A percentile compares a stretch with the other conserved stretches of the same genome.
These are phyloP conservation scores for Drosophila rhopaloa DNA, from an alignment of 1,140 invertebrate genomes.

Conservation along the genomic window DNA sequence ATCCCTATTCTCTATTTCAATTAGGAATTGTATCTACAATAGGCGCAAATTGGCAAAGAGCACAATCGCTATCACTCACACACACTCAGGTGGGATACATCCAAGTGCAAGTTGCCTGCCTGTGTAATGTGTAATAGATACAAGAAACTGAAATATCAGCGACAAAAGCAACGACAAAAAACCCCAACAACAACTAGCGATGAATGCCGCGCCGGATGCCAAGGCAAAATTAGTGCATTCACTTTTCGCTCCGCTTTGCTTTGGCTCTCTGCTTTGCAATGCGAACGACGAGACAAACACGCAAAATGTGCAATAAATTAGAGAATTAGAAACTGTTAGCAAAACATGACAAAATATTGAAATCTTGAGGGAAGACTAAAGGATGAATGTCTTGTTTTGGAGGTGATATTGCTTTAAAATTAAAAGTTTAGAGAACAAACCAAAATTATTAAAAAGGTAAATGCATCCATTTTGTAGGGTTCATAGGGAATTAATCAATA, in stretches of 20 bases:
- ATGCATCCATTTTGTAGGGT: too few species aligned
- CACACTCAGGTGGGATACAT: conserved; percentile 20
- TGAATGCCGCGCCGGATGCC: conserved; percentile 76
- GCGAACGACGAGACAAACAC: conserved; percentile 42
- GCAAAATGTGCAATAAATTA: conserved; percentile 38
- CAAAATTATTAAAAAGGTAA: too few species aligned
- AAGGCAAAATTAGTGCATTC: conserved; percentile 84
- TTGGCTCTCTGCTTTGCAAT: conserved; percentile 45
- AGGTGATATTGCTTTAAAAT: too few species aligned
- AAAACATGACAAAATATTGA: conserved; percentile 29
- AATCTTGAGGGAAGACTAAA: conserved; percentile 2
- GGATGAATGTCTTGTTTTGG: too few species aligned
- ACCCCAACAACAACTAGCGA: conserved; percentile 29
- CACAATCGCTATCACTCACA: not conserved
- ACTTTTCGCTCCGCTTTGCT: conserved; percentile 73
- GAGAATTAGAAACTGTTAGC: conserved; percentile 36
- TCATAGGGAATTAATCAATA: too few species aligned
- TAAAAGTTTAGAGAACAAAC: too few species aligned
- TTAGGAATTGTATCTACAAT: conserved; percentile 67
- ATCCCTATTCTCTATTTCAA: conserved; percentile 53
- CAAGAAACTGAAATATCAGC: conserved; percentile 38
- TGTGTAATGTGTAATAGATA: conserved; percentile 61
- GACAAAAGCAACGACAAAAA: conserved; percentile 16
- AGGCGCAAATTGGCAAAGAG: conserved; percentile 49
- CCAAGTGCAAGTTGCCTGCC: conserved; percentile 55